These are phyloP conservation scores for Thunnus thynnus DNA, from an alignment of 2,113 vertebrate species.

Conservation along the genomic window DNA sequence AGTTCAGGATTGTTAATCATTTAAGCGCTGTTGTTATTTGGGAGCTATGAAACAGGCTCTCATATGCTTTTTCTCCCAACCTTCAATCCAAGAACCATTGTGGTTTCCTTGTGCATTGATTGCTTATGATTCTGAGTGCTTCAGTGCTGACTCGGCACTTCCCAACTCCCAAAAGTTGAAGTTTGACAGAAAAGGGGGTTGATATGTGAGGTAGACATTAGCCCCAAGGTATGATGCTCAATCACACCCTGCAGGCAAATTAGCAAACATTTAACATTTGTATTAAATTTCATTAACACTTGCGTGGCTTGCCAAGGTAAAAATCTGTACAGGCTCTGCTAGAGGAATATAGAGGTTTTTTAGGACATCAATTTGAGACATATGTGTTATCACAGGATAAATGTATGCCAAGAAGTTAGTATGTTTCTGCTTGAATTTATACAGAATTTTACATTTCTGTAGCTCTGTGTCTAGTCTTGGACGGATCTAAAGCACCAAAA, in stretches of 20 bases:
- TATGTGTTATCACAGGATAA: no score
- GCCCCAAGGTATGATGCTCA: slow-evolving; percentile 34
- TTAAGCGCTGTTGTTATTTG: slow-evolving; percentile 9
- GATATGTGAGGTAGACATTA: slow-evolving; percentile 31
- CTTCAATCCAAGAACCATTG: neutral
- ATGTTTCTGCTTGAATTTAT: no score
- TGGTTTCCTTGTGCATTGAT: slow-evolving; percentile 23
- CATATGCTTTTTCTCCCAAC: slow-evolving; percentile 8
- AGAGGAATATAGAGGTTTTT: no score
- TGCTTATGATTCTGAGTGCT: slow-evolving; percentile 19
- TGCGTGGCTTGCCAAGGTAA: neutral
- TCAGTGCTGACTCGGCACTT: slow-evolving; percentile 53
- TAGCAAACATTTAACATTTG: neutral
- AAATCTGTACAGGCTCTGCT: neutral
- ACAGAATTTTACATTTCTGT: no score
- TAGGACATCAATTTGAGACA: no score
- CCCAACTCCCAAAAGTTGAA: slow-evolving; percentile 35
- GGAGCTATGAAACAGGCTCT: slow-evolving; percentile 3
- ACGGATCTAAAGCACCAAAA: no score
- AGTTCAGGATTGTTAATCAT: neutral
- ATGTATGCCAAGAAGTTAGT: no score
- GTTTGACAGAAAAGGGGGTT: slow-evolving; percentile 52
- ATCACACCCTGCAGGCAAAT: slow-evolving; percentile 40
- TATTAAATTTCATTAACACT: neutral
- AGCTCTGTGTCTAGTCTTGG: no score